These are phyloP conservation scores for Camelus bactrianus DNA, from an alignment of 2,113 vertebrate genomes.

Conservation along the genomic window DNA sequence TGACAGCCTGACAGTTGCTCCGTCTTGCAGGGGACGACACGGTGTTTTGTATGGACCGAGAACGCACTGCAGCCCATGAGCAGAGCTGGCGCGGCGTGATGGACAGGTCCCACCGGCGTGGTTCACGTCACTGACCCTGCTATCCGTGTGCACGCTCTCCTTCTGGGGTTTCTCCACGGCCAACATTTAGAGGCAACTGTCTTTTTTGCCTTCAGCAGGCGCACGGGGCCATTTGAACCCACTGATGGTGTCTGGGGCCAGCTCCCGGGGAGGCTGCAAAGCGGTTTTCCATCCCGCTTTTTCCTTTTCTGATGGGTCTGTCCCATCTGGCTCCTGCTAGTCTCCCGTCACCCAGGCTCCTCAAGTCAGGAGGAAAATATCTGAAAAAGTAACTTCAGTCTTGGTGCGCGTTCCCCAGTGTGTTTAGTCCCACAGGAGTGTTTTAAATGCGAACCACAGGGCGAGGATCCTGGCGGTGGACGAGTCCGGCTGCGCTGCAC, in stretches of 20 bases:
- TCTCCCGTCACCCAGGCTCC: not conserved
- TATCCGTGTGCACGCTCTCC: not conserved
- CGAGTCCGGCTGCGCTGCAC: not conserved
- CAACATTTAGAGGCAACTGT: not conserved
- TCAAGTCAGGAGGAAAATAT: not conserved
- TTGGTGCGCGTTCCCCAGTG: not conserved
- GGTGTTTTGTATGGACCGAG: not conserved
- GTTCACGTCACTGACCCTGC: not conserved
- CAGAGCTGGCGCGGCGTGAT: not conserved
- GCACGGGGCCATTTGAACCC: not conserved
- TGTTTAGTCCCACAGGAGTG: not conserved
- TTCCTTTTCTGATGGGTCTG: not conserved
- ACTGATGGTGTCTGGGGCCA: not conserved
- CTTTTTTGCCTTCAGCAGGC: not conserved
- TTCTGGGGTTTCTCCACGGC: not conserved
- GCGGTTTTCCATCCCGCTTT: not conserved
- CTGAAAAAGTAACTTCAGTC: not conserved
- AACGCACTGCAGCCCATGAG: not conserved
- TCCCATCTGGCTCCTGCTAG: not conserved
- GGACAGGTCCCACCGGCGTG: not conserved
- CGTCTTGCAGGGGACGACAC: not conserved
- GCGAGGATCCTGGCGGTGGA: too few species aligned
- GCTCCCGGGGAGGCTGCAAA: not conserved
- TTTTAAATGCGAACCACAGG: not conserved
- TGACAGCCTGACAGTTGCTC: not conserved